A percentile compares a stretch with the other conserved stretches of the same genome.
phyloP scores from a whole-genome alignment of 2,797 vertebrate species.

The Xerus rutilus region DNA sequence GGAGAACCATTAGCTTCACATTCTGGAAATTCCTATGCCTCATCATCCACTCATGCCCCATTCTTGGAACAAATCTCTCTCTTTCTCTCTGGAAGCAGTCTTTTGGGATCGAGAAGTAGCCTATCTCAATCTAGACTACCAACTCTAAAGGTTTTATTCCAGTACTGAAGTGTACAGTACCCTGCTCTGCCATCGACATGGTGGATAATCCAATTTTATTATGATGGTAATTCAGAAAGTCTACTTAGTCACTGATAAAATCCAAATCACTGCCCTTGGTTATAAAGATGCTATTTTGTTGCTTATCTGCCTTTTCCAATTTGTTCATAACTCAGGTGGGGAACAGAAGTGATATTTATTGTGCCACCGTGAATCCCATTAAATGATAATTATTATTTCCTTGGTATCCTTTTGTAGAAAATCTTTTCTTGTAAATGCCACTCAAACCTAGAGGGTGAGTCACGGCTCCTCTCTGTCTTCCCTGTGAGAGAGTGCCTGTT shows the following conservation, averaged over 20 bases:
- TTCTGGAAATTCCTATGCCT: background rate
- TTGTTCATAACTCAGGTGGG: conserved; percentile 61
- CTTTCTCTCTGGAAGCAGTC: background rate
- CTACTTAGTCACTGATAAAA: background rate
- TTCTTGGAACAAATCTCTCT: background rate
- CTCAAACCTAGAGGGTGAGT: conserved; percentile 34
- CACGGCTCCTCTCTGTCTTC: background rate
- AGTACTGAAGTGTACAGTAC: background rate
- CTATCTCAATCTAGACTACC: background rate
- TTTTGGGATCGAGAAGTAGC: background rate
- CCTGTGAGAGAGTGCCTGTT: background rate
- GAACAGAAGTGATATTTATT: conserved; percentile 52
- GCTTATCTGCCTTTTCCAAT: conserved; percentile 42
- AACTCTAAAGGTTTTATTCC: background rate
- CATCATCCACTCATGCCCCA: background rate
- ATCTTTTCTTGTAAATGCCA: conserved; percentile 65
- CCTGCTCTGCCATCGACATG: background rate
- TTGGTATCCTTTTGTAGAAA: conserved; percentile 41
- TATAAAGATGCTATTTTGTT: conserved; percentile 44
- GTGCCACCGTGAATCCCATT: conserved; percentile 48
- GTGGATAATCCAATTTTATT: background rate
- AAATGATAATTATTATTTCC: conserved; percentile 69
- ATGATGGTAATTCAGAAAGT: background rate
- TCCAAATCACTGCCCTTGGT: background rate
- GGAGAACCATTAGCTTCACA: background rate